Evolutionary conservation across 2,113 vertebrate species (phyloP).

Genomic region (Siniperca chuatsi): DNA sequence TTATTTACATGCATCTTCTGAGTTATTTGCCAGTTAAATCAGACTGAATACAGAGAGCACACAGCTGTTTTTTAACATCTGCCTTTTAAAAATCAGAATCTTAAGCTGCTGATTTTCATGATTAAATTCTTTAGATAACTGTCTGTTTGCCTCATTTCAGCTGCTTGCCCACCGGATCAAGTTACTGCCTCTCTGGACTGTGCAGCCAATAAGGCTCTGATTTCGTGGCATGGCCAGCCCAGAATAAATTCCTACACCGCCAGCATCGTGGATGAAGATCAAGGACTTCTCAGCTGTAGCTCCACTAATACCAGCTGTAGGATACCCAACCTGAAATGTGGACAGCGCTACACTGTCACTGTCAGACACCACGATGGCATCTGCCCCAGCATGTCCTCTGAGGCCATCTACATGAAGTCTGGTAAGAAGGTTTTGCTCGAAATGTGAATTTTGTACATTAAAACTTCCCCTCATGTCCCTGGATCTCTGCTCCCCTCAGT

Average conservation of each 20-base stretch:
- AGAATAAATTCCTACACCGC: conserved; percentile 75
- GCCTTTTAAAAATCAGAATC: neutral
- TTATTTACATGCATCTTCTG: neutral
- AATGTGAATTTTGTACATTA: neutral
- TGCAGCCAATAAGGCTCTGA: conserved; percentile 71
- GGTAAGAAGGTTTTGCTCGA: conserved; percentile 60
- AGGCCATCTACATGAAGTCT: conserved; percentile 74
- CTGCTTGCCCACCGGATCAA: conserved; percentile 76
- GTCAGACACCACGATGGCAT: conserved; percentile 68
- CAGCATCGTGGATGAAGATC: conserved; percentile 62
- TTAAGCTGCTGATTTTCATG: neutral
- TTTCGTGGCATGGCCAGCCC: conserved; percentile 73
- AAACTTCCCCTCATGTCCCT: neutral
- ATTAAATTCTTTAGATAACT: neutral
- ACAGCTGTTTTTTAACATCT: too few relatives aligned
- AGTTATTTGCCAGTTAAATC: neutral
- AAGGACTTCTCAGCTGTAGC: conserved; percentile 79
- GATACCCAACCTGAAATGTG: conserved; percentile 76
- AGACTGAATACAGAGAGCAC: neutral
- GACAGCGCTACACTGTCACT: conserved; percentile 71
- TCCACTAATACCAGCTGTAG: conserved; percentile 72
- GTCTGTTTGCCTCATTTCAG: conserved; percentile 57
- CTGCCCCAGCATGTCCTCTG: conserved; percentile 77
- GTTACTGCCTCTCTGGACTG: conserved; percentile 78
- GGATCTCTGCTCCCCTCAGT: neutral